These are phyloP conservation scores for Emydocephalus ijimae DNA, from an alignment of 2,113 vertebrate genomes.

Conservation along the genomic window DNA sequence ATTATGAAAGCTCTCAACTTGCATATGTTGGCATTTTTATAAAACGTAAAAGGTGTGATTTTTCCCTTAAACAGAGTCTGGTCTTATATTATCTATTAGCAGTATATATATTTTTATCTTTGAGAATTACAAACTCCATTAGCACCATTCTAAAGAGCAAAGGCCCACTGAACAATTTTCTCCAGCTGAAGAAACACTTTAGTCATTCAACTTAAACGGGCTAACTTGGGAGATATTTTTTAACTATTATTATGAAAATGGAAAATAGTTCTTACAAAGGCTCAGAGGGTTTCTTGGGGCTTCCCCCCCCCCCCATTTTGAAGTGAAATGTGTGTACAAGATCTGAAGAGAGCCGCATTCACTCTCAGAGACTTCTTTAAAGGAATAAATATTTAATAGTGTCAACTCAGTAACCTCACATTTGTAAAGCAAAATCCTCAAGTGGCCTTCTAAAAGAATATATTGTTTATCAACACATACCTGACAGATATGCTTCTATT, in stretches of 20 bases:
- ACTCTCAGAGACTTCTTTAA: neutral
- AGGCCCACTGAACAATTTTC: neutral
- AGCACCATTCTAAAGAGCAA: conserved; percentile 10
- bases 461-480: neutral
- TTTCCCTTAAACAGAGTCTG: conserved; percentile 37
- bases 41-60: conserved; percentile 32
- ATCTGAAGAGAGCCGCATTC: neutral
- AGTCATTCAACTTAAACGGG: conserved; percentile 30
- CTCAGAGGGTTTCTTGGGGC: neutral
- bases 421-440: neutral
- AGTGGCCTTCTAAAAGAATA: neutral
- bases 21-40: conserved; percentile 51
- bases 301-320: accelerated
- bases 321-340: neutral
- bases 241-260: conserved; percentile 13
- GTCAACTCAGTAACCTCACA: accelerated
- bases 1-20: conserved; percentile 48
- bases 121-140: conserved; percentile 39
- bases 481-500: neutral
- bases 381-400: conserved; percentile 3
- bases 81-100: conserved; percentile 32
- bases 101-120: conserved; percentile 1
- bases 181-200: conserved; percentile 23
- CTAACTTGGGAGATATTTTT: conserved; percentile 25
- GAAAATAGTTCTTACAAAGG: neutral